Conservation (phyloP, 2,888 invertebrate species). For the Celastrina argiolus region DNA sequence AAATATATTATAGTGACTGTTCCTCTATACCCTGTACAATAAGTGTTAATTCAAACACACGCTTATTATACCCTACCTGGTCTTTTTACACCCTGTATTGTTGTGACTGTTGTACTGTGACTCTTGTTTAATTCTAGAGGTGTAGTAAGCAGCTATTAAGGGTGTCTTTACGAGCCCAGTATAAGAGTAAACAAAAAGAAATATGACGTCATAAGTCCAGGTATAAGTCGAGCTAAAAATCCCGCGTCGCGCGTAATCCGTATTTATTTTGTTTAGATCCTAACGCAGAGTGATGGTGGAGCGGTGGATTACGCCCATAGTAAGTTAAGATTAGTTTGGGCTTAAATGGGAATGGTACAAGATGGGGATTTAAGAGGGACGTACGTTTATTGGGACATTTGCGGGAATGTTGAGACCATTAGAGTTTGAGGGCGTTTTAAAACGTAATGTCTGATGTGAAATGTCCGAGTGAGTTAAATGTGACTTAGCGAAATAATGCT, state of each 20-base stretch:
- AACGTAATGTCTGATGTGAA: neutral
- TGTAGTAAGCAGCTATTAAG: too few relatives aligned
- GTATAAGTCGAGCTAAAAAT: neutral
- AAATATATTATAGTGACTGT: too few relatives aligned
- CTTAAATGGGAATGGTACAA: constrained; percentile 15
- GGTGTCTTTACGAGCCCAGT: neutral
- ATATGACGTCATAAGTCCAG: constrained; percentile 7
- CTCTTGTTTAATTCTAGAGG: too few relatives aligned
- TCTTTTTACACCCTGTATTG: too few relatives aligned
- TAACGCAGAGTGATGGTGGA: constrained; percentile 39
- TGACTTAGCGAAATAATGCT: too few relatives aligned
- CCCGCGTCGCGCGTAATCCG: constrained; percentile 30
- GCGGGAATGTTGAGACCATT: neutral
- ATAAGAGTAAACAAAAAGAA: neutral
- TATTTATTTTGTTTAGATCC: constrained; percentile 40
- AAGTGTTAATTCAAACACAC: too few relatives aligned
- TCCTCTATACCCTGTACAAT: too few relatives aligned
- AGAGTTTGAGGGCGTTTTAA: neutral
- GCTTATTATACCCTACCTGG: too few relatives aligned
- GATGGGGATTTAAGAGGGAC: constrained; percentile 8
- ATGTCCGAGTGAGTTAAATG: too few relatives aligned
- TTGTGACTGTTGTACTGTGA: too few relatives aligned
- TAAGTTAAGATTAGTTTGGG: constrained; percentile 25
- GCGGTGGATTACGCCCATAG: constrained; percentile 22
- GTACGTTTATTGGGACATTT: constrained; percentile 5